Base-by-base conservation (phyloP, 2,113 vertebrate species). In the Budorcas taxicolor region DNA sequence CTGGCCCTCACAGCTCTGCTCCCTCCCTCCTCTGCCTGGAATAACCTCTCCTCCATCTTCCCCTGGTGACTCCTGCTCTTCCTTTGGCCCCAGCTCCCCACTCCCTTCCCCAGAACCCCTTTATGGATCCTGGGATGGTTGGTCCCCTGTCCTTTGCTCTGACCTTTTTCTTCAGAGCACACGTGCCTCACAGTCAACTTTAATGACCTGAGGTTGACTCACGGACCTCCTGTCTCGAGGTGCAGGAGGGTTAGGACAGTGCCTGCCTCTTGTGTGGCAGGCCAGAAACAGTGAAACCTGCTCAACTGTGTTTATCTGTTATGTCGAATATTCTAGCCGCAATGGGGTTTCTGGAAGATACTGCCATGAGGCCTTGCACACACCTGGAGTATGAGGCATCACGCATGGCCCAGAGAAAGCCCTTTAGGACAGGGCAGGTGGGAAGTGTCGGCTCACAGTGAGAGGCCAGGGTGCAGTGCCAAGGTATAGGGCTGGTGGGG, bases 91-190 rank as follows among this genome's bases (percentile, higher is more conserved):
- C 57, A 45, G 31, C 4, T 57, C 47, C 45, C 23, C 40, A 2
- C 23, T 84, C 40, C 29, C n/a, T 33, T 91, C 40, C 14, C 82
- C 1, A 5, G 3, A 6, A 17, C 8, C 10, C 17, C 31, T n/a
- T 0, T 4, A 0, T 45, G 43, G 57, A 33, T 36, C 55, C 36
- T 1, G 2, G n/a, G 21, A 57, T 19, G 62, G 36, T 43, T 53
- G n/a, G 13, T 47, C 31, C 40, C 31, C 17, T 31, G 31, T 47
- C 36, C 45, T 16, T 13, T 2, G 3, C 40, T 40, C 55, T 62
- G 60, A 1, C 2, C 29, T 67, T 83, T 80, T 45, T 43, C 78
- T 31, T 45, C 16, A 5, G 9, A 62, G 19, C 58, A 43, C 71
- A 14, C 23, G 1, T 29, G 25, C 31, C 58, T 71, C 15, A 36